These are phyloP conservation scores for Aptenodytes patagonicus DNA, from an alignment of 2,113 vertebrate species.

Conservation along the genomic window DNA sequence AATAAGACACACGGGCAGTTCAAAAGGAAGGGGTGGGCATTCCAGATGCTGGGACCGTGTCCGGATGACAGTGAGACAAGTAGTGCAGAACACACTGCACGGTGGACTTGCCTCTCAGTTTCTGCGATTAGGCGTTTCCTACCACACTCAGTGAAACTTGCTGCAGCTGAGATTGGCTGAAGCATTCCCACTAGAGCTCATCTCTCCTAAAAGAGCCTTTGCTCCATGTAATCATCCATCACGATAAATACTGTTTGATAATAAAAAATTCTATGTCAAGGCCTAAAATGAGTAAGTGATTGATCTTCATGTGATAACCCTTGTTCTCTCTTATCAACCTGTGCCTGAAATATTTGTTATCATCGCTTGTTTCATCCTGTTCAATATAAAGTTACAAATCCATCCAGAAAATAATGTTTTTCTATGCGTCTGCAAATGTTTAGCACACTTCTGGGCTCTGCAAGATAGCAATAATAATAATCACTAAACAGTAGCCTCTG, in stretches of 20 bases:
- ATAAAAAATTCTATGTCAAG: background rate
- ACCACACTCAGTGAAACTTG: accelerated
- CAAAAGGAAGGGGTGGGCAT: background rate
- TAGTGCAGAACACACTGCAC: background rate
- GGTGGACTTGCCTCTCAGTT: background rate
- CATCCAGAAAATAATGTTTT: background rate
- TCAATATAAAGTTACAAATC: background rate
- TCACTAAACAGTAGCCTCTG: background rate
- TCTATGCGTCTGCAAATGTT: background rate
- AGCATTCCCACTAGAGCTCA: background rate
- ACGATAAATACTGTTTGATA: background rate
- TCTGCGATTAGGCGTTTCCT: background rate
- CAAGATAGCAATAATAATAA: background rate
- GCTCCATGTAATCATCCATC: background rate
- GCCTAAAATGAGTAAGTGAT: background rate
- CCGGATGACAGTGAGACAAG: background rate
- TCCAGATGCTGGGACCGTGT: background rate
- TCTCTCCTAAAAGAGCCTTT: background rate
- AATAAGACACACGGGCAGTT: background rate
- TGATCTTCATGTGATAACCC: background rate
- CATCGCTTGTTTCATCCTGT: background rate
- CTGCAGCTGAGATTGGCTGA: background rate
- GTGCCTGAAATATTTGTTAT: background rate
- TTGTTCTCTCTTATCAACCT: background rate
- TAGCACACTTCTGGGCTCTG: background rate